Evolutionary conservation across 2,888 invertebrate species (phyloP).

Genomic region (Cyrtodaria siliqua): DNA sequence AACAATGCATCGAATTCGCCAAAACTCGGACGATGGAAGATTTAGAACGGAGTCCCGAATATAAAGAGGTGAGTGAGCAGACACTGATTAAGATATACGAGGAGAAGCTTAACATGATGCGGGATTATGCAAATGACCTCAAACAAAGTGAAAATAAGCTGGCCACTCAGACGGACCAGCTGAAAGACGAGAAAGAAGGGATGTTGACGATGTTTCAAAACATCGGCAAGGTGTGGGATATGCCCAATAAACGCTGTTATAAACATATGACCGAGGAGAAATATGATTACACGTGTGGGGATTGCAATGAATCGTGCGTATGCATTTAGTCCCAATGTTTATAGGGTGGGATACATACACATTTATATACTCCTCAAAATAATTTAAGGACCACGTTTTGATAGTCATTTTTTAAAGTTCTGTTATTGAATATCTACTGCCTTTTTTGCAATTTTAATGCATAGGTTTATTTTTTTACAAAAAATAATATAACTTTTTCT

Average conservation of each 20-base stretch:
- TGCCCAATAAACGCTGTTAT: constrained; percentile 71
- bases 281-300: constrained; percentile 70
- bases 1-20: constrained; percentile 75
- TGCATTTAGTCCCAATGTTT: too few relatives aligned
- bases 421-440: too few relatives aligned
- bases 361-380: too few relatives aligned
- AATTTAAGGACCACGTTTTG: too few relatives aligned
- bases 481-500: too few relatives aligned
- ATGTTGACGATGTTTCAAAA: constrained; percentile 60
- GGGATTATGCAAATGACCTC: constrained; percentile 67
- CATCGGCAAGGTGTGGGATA: constrained; percentile 68
- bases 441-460: too few relatives aligned
- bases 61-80: constrained; percentile 67
- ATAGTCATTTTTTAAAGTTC: too few relatives aligned
- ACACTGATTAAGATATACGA: constrained; percentile 76
- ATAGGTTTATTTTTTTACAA: too few relatives aligned
- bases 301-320: constrained; percentile 76
- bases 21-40: constrained; percentile 75
- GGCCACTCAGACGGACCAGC: constrained; percentile 49
- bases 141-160: constrained; percentile 63
- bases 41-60: constrained; percentile 74
- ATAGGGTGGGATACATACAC: too few relatives aligned
- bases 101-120: constrained; percentile 67
- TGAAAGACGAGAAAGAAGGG: constrained; percentile 66
- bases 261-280: constrained; percentile 66